Conservation (phyloP, 2,797 vertebrate genomes). For the Chrosomus eos region DNA sequence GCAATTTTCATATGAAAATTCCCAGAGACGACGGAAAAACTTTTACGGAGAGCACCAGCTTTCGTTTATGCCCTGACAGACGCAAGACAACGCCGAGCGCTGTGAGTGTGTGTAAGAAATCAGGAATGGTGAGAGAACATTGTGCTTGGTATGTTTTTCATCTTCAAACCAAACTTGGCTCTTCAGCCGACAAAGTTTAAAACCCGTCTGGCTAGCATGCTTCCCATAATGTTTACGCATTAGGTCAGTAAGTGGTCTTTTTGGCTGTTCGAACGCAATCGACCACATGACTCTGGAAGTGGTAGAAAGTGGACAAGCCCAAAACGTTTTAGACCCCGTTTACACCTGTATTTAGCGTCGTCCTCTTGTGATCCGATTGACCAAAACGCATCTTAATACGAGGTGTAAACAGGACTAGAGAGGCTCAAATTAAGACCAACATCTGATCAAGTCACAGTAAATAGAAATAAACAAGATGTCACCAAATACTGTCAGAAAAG, state of each 20-base stretch:
- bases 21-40: background rate
- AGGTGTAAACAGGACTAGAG: background rate
- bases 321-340: background rate
- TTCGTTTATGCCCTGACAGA: background rate
- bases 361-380: background rate
- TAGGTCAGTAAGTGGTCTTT: too few relatives aligned
- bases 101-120: too few relatives aligned
- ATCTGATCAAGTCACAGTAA: conserved; percentile 2
- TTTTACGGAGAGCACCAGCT: background rate
- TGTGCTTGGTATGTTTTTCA: too few relatives aligned
- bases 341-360: background rate
- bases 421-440: background rate
- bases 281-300: background rate
- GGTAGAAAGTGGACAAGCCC: too few relatives aligned
- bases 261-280: background rate
- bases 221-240: too few relatives aligned
- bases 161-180: too few relatives aligned
- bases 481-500: conserved; percentile 32
- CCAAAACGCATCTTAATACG: background rate
- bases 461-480: background rate
- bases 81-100: background rate
- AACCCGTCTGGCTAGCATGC: too few relatives aligned
- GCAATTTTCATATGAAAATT: background rate
- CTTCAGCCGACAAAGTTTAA: too few relatives aligned
- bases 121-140: too few relatives aligned